Percentiles rank a stretch among this genome's conserved stretches.
phyloP scores from a whole-genome alignment of 1,140 invertebrate genomes.

The Pseudobourletiella spinata region DNA sequence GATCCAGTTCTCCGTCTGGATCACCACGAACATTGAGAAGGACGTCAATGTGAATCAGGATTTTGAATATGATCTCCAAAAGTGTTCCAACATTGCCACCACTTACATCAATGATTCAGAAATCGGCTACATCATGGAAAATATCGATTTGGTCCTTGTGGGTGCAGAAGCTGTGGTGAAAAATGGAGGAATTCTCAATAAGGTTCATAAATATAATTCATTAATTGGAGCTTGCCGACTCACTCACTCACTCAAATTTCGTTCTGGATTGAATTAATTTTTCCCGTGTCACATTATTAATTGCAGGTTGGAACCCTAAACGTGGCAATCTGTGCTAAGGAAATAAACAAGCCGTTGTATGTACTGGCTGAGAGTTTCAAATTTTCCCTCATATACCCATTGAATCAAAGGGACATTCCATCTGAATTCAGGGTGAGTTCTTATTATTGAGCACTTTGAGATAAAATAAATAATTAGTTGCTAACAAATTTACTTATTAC shows the following conservation, averaged over 20 bases:
- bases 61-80: slow-evolving; percentile 5
- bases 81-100: slow-evolving; percentile 13
- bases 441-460: background rate
- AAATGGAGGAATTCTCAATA: slow-evolving; percentile 97
- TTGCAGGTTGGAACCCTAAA: slow-evolving; percentile 80
- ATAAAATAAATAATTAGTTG: background rate
- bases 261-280: too few relatives aligned
- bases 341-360: slow-evolving; percentile 91
- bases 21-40: slow-evolving; percentile 42
- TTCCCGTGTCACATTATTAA: too few relatives aligned
- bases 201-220: too few relatives aligned
- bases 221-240: too few relatives aligned
- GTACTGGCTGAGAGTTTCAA: slow-evolving; percentile 96
- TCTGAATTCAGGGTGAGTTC: slow-evolving; percentile 66
- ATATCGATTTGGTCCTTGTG: slow-evolving; percentile 62
- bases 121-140: slow-evolving; percentile 85
- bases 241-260: too few relatives aligned
- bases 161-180: slow-evolving; percentile 94
- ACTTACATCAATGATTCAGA: slow-evolving; percentile 57
- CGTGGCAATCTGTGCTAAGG: slow-evolving; percentile 79
- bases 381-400: slow-evolving; percentile 83
- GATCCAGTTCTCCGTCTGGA: slow-evolving; percentile 53
- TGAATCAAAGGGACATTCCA: slow-evolving; percentile 86
- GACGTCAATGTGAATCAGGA: slow-evolving; percentile 36
- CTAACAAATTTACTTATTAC: background rate